Conservation (phyloP, 2,113 vertebrate species). For the Gopherus flavomarginatus region DNA sequence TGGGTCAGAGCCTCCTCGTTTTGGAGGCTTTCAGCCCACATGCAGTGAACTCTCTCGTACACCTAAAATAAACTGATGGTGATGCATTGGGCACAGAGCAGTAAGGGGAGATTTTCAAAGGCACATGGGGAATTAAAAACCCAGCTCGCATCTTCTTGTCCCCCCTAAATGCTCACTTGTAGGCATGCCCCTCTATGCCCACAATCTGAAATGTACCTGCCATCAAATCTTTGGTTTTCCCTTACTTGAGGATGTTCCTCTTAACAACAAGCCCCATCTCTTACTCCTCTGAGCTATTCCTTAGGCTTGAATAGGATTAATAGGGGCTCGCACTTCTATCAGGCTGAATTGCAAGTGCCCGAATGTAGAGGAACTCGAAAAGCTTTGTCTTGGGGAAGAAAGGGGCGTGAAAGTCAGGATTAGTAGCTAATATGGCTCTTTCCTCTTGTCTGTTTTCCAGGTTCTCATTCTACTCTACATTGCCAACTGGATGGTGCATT, state of each 20-base stretch:
- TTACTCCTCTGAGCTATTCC: background rate
- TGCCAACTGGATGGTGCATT: slow-evolving; percentile 99
- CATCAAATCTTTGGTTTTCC: background rate
- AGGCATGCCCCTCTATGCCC: background rate
- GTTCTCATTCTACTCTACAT: slow-evolving; percentile 97
- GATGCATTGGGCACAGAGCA: accelerated
- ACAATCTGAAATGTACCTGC: accelerated
- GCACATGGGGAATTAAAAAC: background rate
- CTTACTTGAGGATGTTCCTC: accelerated
- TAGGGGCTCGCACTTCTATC: background rate
- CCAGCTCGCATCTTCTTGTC: accelerated
- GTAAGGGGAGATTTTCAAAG: background rate
- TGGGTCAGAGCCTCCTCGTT: background rate
- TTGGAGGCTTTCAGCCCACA: background rate
- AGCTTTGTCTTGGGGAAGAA: too few relatives aligned
- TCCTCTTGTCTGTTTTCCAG: slow-evolving; percentile 72
- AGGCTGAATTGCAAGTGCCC: background rate
- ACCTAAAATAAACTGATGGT: background rate
- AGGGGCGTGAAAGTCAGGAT: accelerated
- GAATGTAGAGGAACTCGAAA: background rate
- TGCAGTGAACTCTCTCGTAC: background rate
- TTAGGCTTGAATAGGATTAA: accelerated
- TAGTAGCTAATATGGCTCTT: background rate
- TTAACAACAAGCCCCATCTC: background rate
- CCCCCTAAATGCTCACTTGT: accelerated